phyloP scores from a whole-genome alignment of 30 jellyfish, hydroid and myxozoan genomes.

The Hydractinia symbiolongicarpus region DNA sequence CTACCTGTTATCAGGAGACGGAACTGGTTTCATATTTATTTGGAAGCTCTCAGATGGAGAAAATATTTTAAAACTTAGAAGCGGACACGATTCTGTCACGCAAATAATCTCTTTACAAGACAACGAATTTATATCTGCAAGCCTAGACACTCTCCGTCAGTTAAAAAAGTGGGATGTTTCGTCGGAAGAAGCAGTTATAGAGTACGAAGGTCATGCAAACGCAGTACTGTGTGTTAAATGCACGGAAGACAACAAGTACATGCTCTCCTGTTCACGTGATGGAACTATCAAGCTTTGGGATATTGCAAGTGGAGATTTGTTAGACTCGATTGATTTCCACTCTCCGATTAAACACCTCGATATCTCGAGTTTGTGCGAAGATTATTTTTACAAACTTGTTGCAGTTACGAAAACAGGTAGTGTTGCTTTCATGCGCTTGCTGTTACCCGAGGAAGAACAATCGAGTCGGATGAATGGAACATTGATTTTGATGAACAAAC shows the following conservation, averaged over 20 bases:
- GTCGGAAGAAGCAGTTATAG: too few relatives aligned
- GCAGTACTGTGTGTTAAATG: not conserved
- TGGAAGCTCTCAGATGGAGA: not conserved
- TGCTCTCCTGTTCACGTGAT: not conserved
- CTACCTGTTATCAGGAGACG: slow-evolving; percentile 9
- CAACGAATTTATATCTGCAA: not conserved
- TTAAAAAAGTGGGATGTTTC: too few relatives aligned
- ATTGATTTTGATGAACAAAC: not conserved
- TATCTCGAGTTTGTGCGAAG: not conserved
- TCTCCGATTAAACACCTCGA: not conserved
- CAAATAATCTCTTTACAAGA: not conserved
- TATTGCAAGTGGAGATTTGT: not conserved
- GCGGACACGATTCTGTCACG: not conserved
- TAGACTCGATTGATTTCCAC: not conserved
- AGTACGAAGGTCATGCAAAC: not conserved
- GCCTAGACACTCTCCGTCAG: not conserved
- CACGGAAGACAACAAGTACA: not conserved
- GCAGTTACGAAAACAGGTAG: not conserved
- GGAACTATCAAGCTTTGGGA: not conserved
- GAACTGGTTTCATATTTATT: not conserved
- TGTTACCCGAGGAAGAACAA: not conserved
- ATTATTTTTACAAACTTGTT: not conserved
- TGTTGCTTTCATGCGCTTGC: not conserved
- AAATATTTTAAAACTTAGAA: not conserved
- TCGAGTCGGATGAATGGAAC: not conserved